Base-by-base conservation (phyloP, 2,113 vertebrate genomes). In the Salvelinus sp. region DNA sequence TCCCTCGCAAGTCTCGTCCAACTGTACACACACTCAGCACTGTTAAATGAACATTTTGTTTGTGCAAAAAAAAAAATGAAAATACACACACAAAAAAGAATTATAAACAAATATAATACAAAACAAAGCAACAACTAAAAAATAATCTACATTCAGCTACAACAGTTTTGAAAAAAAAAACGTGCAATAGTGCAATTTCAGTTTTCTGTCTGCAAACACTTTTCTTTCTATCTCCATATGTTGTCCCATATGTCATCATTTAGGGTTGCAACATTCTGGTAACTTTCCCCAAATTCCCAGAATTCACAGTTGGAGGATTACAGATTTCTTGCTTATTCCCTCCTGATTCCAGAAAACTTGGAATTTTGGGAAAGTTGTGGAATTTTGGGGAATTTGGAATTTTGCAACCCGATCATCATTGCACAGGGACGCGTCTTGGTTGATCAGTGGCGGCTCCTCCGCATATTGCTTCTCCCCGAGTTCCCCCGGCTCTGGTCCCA, bases 161-260 rank as follows among this genome's bases (percentile, higher is more conserved):
- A 91, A 86, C 79, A 89, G 6, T 50, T 27, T 23, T 72, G 71
- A 44, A 44, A 44, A 85, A 81, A 64, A 73, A 48, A 81, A 93
- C 87, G 93, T 94, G 93, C 94, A 95, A 95, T 96, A 94, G 95
- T 96, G 95, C 95, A 95, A 96, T 95, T 94, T 92, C 82, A 90
- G 90, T 90, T 91, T 90, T 92, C 86, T 92, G 88, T 18, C 22
- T 27, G 12, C 63, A 84, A 89, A 81, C 25, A 86, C 89, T 88
- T 88, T 54, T 54, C 48, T 50, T 50, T 50, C 48, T 50, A 9
- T 88, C 87, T 87, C 90, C 88, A 86, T 71, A 3, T 83, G 82
- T 75, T 78, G 89, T 92, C 92, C 91, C 90, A 64, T 77, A 38
- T 79, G 50, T 16, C 50, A 54, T 54, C 4, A 54, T 44, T 44